Conservation (phyloP, 2,888 invertebrate species). For the Drosophila neutralis region DNA sequence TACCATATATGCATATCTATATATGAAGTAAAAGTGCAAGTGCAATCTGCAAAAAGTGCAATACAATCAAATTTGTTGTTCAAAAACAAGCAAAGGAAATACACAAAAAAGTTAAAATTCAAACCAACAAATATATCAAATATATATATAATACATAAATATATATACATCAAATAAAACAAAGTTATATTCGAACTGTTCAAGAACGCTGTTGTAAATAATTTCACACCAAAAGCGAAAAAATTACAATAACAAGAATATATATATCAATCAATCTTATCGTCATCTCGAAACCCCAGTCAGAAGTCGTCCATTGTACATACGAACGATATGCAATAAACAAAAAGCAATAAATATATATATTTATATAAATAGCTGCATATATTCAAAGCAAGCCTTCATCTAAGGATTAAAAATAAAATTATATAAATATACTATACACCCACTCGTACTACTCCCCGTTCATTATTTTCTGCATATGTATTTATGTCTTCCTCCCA, state of each 20-base stretch:
- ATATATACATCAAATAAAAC: constrained; percentile 12
- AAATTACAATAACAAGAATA: constrained; percentile 35
- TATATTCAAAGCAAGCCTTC: constrained; percentile 26
- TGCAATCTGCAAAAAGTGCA: constrained; percentile 53
- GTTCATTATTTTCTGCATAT: constrained; percentile 75
- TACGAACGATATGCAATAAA: constrained; percentile 49
- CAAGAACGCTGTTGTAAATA: constrained; percentile 81
- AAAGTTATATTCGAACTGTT: constrained; percentile 37
- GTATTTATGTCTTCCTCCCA: constrained; percentile 75
- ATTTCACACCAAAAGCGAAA: constrained; percentile 60
- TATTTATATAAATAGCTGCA: constrained; percentile 1
- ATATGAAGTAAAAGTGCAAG: constrained; percentile 67
- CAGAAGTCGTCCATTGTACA: constrained; percentile 64
- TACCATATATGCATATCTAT: constrained; percentile 32
- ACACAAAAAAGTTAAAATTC: constrained; percentile 72
- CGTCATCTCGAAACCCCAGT: constrained; percentile 29
- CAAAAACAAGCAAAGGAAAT: constrained; percentile 67
- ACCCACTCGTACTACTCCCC: constrained; percentile 69
- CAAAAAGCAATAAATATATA: constrained; percentile 9
- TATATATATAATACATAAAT: constrained; percentile 29
- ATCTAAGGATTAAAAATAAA: constrained; percentile 45
- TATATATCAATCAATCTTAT: constrained; percentile 14
- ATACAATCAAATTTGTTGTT: constrained; percentile 18
- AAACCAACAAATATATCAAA: constrained; percentile 55
- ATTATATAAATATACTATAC: constrained; percentile 34